Evolutionary conservation across 2,888 invertebrate species (phyloP), one percentile per base, ranked within the genome.

Genomic region (Sceliomorpha sp.): DNA sequence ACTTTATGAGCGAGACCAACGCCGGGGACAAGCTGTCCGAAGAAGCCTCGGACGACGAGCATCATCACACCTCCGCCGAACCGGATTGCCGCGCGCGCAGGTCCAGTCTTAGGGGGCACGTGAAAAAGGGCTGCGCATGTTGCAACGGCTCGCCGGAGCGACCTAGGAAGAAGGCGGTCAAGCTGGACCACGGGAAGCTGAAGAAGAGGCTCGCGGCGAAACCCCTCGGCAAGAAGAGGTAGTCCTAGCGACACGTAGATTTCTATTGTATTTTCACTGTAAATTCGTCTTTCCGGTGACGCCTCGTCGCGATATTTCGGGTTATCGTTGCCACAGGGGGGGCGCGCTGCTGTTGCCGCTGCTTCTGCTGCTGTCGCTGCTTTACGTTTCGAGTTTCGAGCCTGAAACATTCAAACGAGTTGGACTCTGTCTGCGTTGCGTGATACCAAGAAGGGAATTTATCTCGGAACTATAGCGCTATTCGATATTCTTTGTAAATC

Each of bases 101-200:
- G 10, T 87, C 90, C 82, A 74, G 91, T 86, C 89, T 89, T 0
- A 87, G 92, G 0, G 92, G 91, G 4, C 91, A 91, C 6, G 91
- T 91, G 0, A 92, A 92, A 74, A 90, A 92, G 32, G 91, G 91
- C 45, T 92, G 92, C 78, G 90, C 90, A 26, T 92, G 92, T 82
- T 92, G 92, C 83, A 90, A 89, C 79, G 92, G 92, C 4, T 89
- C 90, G 0, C 90, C 91, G 0, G 90, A 90, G 1, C 89, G 91
- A 5, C 89, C 89, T 17, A 88, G 90, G 34, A 89, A 91, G 47
- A 91, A 91, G 75, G 72, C 55, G 8, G 76, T 80, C 1, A 86
- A 84, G 36, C 45, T 83, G 13, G 86, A 86, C 36, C 83, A 85
- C 20, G 40, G 62, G 36, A 85, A 79, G 44, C 48, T 84, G 13